Base-by-base conservation (phyloP, 2,888 invertebrate species). In the Drosophila glabriapex region DNA sequence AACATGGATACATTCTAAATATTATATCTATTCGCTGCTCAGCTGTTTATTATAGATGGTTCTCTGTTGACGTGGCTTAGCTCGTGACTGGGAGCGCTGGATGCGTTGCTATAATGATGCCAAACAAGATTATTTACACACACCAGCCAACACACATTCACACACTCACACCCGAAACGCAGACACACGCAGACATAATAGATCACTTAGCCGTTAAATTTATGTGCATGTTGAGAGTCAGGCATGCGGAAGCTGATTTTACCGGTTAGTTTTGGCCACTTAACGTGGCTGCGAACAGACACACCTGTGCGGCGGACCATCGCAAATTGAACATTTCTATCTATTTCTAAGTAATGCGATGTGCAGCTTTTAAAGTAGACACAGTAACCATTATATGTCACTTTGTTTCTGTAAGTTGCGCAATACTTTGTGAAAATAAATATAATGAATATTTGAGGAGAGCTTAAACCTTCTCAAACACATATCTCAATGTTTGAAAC, bases 161-260 rank as follows among this genome's bases (percentile, higher is more conserved):
- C 50, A 50, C 54, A 41, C 54, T 35, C 16, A 53, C 29, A 68
- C 59, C 33, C 63, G 14, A 35, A 35, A n/a, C 53, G 41, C 28
- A 49, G 29, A 31, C 60, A 64, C 52, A 46, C n/a, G 35, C 54
- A 37, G 37, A 58, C 49, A 64, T 61, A 69, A 82, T 75, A 76
- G 80, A 78, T 90, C 88, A 90, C 83, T 85, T 90, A 67, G 71
- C 59, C 59, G 71, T 58, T 63, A 75, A 85, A 85, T 85, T 85
- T 87, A 90, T 85, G 90, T 80, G 73, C 74, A 72, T 72, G 73
- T 70, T 80, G 59, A 35, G 60, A 53, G 49, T 53, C 73, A 76
- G 61, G 72, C 84, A 80, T 49, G 75, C 65, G 82, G 76, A 84
- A 78, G 68, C 54, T 67, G 71, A 77, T 77, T 66, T 73, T 43